Evolutionary conservation across 2,888 invertebrate genomes (phyloP).

Genomic region (Callinectes sapidus): DNA sequence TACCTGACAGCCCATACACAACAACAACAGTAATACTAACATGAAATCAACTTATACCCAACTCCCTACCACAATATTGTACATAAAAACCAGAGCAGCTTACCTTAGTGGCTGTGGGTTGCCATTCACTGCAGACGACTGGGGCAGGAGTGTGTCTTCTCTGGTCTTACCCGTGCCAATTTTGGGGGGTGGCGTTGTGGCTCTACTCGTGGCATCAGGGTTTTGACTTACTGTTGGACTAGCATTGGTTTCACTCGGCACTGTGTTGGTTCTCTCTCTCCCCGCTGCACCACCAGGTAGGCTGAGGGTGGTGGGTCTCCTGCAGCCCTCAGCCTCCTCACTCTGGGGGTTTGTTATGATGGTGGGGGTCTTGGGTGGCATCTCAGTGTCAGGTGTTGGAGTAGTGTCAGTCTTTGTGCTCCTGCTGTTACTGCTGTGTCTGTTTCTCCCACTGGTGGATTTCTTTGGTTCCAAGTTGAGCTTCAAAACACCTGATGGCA

Average conservation of each 20-base stretch:
- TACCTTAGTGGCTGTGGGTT: constrained; percentile 61
- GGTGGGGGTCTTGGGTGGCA: not conserved
- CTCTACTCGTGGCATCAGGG: not conserved
- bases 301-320: constrained; percentile 8
- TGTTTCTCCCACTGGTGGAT: constrained; percentile 43
- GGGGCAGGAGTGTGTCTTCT: constrained; percentile 46
- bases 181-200: constrained; percentile 19
- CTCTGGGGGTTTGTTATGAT: not conserved
- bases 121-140: constrained; percentile 39
- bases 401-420: constrained; percentile 45
- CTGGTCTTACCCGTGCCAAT: constrained; percentile 40
- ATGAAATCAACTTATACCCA: not conserved
- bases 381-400: not conserved
- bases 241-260: constrained; percentile 22
- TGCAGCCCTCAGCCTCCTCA: not conserved
- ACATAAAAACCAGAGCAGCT: not conserved
- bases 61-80: not conserved
- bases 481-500: constrained; percentile 58
- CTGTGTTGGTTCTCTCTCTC: not conserved
- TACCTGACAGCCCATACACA: not conserved
- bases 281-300: not conserved
- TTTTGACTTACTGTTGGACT: constrained; percentile 39
- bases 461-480: constrained; percentile 64
- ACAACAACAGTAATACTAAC: not conserved
- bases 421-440: constrained; percentile 51